Conservation (phyloP, 2,888 invertebrate genomes). For the Ochlodes sylvanus region DNA sequence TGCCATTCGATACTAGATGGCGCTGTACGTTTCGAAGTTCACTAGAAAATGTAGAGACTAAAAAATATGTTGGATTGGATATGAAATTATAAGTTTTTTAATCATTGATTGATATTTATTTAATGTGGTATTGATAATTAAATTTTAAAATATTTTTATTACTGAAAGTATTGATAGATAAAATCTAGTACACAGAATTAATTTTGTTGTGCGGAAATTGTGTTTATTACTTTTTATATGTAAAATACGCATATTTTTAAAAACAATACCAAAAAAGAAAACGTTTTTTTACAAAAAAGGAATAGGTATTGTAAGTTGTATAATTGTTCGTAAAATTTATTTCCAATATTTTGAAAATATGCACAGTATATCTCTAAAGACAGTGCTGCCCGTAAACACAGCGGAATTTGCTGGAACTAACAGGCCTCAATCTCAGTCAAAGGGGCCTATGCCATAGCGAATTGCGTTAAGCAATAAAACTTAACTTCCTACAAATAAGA, state of each 20-base stretch:
- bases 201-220: no score
- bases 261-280: no score
- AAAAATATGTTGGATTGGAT: background rate
- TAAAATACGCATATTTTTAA: no score
- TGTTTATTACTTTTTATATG: no score
- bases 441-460: constrained; percentile 50
- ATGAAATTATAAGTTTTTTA: no score
- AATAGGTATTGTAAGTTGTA: no score
- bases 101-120: no score
- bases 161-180: no score
- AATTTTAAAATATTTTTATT: no score
- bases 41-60: background rate
- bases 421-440: constrained; percentile 45
- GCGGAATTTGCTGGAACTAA: constrained; percentile 66
- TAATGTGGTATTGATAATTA: no score
- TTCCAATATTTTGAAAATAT: background rate
- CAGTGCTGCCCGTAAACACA: constrained; percentile 59
- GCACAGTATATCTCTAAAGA: constrained; percentile 25
- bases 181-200: no score
- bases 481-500: constrained; percentile 57
- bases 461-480: constrained; percentile 61
- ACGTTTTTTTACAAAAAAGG: no score
- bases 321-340: background rate
- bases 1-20: constrained; percentile 76
- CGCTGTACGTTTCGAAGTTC: constrained; percentile 50